Evolutionary conservation across 2,113 vertebrate genomes (phyloP).

Genomic region (Neogobius melanostomus): DNA sequence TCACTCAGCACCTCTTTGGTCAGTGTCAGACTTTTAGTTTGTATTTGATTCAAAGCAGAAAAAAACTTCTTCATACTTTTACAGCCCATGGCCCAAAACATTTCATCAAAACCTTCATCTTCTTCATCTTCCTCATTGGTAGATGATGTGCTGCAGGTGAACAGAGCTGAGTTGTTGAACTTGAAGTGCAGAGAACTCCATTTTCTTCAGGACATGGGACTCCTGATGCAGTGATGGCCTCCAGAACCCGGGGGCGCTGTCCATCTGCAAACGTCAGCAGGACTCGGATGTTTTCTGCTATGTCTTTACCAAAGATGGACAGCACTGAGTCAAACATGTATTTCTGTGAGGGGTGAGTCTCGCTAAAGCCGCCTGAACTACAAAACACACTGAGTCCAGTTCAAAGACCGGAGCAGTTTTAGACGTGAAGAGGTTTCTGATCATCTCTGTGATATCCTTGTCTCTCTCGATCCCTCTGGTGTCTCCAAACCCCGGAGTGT

Average conservation of each 20-base stretch:
- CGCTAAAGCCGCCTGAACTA: not conserved
- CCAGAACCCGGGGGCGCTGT: too few relatives aligned
- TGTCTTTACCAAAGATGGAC: too few relatives aligned
- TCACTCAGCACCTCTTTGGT: constrained; percentile 36
- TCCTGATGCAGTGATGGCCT: too few relatives aligned
- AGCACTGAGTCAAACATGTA: constrained; percentile 15
- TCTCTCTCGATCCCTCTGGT: constrained; percentile 51
- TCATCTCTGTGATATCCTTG: constrained; percentile 27
- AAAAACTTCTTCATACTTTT: constrained; percentile 49
- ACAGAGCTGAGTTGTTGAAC: constrained; percentile 64
- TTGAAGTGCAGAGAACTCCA: constrained; percentile 48
- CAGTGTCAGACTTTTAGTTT: constrained; percentile 26
- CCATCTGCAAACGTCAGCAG: too few relatives aligned
- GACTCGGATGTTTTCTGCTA: too few relatives aligned
- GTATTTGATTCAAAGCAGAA: not conserved
- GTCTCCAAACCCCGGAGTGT: constrained; percentile 71
- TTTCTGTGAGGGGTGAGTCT: not conserved
- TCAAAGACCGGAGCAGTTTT: not conserved
- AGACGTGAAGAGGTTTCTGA: constrained; percentile 26
- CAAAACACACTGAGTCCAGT: constrained; percentile 36
- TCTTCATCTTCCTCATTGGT: not conserved
- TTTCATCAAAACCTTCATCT: constrained; percentile 20
- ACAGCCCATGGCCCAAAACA: constrained; percentile 48
- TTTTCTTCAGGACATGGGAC: constrained; percentile 47
- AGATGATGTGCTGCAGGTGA: not conserved